phyloP scores from a whole-genome alignment of 2,113 vertebrate species.

The Pogona vitticeps region DNA sequence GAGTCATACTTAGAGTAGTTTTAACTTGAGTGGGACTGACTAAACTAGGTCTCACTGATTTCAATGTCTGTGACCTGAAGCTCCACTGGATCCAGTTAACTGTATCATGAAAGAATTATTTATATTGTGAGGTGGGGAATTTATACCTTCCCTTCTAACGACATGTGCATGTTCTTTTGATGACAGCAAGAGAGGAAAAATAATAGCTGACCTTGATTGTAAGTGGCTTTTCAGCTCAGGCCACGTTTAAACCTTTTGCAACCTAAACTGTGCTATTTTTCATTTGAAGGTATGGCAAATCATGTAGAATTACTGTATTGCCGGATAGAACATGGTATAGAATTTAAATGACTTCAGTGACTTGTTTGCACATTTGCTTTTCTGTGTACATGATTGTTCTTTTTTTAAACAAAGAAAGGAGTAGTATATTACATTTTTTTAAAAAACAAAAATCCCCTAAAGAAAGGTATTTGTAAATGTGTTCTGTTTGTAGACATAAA shows the following conservation, averaged over 20 bases:
- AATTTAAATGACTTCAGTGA: conserved; percentile 81
- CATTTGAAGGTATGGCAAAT: conserved; percentile 71
- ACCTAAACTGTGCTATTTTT: conserved; percentile 41
- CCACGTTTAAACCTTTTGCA: not conserved
- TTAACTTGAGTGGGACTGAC: not conserved
- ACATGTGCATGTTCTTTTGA: not conserved
- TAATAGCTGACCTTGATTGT: conserved; percentile 76
- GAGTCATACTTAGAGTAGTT: not conserved
- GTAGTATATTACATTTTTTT: conserved; percentile 75
- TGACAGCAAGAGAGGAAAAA: conserved; percentile 27
- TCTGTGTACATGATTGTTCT: conserved; percentile 76
- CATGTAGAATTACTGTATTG: conserved; percentile 74
- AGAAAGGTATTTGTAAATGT: conserved; percentile 77
- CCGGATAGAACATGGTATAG: conserved; percentile 75
- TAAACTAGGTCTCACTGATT: not conserved
- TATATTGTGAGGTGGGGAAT: not conserved
- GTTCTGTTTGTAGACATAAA: conserved; percentile 77
- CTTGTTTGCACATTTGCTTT: conserved; percentile 85
- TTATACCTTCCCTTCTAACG: not conserved
- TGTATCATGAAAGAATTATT: not conserved
- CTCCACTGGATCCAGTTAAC: not conserved
- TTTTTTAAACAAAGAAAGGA: conserved; percentile 55
- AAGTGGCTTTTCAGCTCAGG: conserved; percentile 73
- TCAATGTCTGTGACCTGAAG: not conserved
- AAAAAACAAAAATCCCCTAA: conserved; percentile 67